Percentiles rank a stretch among this genome's conserved stretches.
These are phyloP conservation scores for Oncorhynchus masou DNA, from an alignment of 2,113 vertebrate species.

Conservation along the genomic window DNA sequence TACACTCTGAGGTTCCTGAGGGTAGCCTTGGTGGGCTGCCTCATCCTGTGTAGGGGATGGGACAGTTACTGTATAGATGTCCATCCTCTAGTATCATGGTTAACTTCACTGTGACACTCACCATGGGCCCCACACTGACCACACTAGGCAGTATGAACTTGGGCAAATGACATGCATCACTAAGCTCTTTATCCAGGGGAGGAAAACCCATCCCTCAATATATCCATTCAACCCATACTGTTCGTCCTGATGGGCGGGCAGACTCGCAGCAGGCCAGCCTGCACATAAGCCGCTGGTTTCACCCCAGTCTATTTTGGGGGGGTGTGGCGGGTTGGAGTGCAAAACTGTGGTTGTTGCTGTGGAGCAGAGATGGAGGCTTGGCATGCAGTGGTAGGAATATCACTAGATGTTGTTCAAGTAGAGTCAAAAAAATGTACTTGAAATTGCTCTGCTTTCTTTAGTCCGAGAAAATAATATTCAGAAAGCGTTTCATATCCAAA, in stretches of 20 bases:
- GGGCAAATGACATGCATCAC: slow-evolving; percentile 29
- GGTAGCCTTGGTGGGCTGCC: slow-evolving; percentile 51
- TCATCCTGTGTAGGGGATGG: slow-evolving; percentile 36
- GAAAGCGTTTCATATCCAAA: slow-evolving; percentile 1
- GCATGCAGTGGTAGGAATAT: slow-evolving; percentile 32
- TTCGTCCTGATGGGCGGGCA: neutral
- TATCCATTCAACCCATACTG: slow-evolving; percentile 10
- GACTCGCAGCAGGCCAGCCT: slow-evolving; percentile 2
- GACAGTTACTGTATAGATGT: slow-evolving; percentile 57
- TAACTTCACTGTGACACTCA: slow-evolving; percentile 33
- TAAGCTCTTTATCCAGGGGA: slow-evolving; percentile 25
- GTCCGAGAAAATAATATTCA: slow-evolving; percentile 3
- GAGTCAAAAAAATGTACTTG: slow-evolving; percentile 6
- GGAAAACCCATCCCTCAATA: slow-evolving; percentile 11
- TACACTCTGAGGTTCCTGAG: slow-evolving; percentile 45
- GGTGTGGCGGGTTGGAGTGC: slow-evolving; percentile 50
- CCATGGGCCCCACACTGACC: slow-evolving; percentile 18
- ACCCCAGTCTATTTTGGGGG: slow-evolving; percentile 43
- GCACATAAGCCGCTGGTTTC: slow-evolving; percentile 17
- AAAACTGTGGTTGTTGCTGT: slow-evolving; percentile 52
- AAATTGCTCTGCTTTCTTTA: slow-evolving; percentile 22
- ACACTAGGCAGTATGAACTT: slow-evolving; percentile 29
- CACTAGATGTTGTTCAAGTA: slow-evolving; percentile 39
- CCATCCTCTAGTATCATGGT: slow-evolving; percentile 22
- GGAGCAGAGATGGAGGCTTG: slow-evolving; percentile 48